A percentile compares a stretch with the other conserved stretches of the same genome.
Conservation (phyloP, 2,888 invertebrate genomes). For the Scrobipalpa atriplicella region DNA sequence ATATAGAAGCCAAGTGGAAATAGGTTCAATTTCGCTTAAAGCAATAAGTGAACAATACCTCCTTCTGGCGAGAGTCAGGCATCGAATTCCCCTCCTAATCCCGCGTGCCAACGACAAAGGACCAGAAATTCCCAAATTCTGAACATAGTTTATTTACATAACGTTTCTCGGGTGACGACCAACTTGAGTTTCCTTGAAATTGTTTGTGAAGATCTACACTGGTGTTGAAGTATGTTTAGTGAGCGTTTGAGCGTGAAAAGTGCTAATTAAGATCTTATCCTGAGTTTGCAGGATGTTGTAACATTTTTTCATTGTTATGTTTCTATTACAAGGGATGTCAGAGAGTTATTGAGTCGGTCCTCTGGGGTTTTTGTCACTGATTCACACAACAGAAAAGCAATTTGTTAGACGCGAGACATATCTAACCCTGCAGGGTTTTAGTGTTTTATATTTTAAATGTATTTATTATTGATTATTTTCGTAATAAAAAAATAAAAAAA, state of each 20-base stretch:
- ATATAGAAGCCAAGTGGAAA: not conserved
- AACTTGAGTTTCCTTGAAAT: not conserved
- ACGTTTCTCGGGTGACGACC: not conserved
- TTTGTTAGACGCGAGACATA: no score
- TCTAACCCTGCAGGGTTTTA: no score
- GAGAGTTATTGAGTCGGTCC: no score
- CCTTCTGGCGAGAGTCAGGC: not conserved
- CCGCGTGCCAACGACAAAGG: constrained; percentile 26
- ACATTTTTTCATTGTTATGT: constrained; percentile 4
- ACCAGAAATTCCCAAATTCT: constrained; percentile 17
- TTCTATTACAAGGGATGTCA: not conserved
- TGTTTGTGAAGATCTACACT: not conserved
- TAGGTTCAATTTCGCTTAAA: not conserved
- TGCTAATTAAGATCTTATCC: constrained; percentile 18
- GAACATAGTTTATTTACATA: constrained; percentile 30
- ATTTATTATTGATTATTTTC: no score
- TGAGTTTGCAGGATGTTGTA: not conserved
- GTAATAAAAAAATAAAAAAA: no score
- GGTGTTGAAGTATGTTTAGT: constrained; percentile 20
- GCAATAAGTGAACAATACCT: constrained; percentile 1
- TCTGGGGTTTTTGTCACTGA: no score
- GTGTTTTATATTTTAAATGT: no score
- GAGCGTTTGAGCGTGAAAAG: constrained; percentile 15
- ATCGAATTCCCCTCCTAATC: constrained; percentile 21
- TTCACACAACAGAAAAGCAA: no score